Conservation (phyloP, 2,888 invertebrate genomes). For the Xylocampa areola region DNA sequence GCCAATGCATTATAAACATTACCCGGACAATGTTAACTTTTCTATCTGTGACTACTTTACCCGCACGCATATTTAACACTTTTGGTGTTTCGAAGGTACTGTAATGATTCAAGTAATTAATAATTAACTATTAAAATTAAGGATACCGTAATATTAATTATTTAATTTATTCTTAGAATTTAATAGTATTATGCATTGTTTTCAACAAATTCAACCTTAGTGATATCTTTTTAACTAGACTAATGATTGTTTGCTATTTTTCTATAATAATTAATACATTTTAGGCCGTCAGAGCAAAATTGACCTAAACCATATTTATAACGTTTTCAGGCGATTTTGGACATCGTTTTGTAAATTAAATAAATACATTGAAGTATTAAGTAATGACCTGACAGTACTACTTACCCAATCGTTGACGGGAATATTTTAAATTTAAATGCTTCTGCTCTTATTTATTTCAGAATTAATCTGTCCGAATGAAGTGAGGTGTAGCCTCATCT, state of each 20-base stretch:
- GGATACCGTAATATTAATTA: slow-evolving; percentile 7
- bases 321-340: too few relatives aligned
- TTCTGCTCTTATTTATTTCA: too few relatives aligned
- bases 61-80: slow-evolving; percentile 11
- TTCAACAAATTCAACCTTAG: slow-evolving; percentile 47
- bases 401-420: too few relatives aligned
- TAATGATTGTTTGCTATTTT: slow-evolving; percentile 27
- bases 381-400: too few relatives aligned
- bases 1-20: neutral
- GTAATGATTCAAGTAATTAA: slow-evolving; percentile 29
- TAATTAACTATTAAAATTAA: slow-evolving; percentile 33
- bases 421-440: too few relatives aligned
- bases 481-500: too few relatives aligned
- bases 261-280: neutral
- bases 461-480: too few relatives aligned
- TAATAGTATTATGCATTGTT: slow-evolving; percentile 49
- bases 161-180: slow-evolving; percentile 36
- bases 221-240: slow-evolving; percentile 43
- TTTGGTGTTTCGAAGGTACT: slow-evolving; percentile 22
- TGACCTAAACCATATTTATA: neutral
- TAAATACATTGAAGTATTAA: too few relatives aligned
- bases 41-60: neutral
- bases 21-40: slow-evolving; percentile 3
- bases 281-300: neutral
- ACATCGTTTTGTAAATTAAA: too few relatives aligned